Evolutionary conservation across 2,888 invertebrate genomes (phyloP).

Genomic region (Hoplodrina ambigua): DNA sequence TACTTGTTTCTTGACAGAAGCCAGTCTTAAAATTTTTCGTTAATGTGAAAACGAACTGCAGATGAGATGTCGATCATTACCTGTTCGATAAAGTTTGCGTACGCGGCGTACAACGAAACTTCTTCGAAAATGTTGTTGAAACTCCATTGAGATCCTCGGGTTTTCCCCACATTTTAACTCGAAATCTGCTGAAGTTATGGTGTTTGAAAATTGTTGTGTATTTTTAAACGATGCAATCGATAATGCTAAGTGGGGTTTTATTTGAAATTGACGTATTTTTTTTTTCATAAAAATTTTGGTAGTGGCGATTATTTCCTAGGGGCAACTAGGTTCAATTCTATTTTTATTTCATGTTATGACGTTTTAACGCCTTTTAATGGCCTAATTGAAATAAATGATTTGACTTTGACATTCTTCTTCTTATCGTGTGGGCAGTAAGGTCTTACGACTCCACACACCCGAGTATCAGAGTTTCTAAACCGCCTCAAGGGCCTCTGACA

Average conservation of each 20-base stretch:
- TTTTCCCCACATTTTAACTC: slow-evolving; percentile 54
- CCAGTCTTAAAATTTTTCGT: neutral
- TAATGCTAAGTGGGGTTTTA: slow-evolving; percentile 34
- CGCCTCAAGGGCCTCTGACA: no score
- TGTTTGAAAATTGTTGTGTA: slow-evolving; percentile 55
- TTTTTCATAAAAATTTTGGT: no score
- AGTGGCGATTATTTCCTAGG: no score
- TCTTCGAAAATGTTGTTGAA: slow-evolving; percentile 43
- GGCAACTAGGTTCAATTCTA: no score
- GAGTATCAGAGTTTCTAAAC: no score
- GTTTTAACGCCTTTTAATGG: no score
- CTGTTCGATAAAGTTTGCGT: slow-evolving; percentile 44
- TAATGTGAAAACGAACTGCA: slow-evolving; percentile 4
- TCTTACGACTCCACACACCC: no score
- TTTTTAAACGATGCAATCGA: slow-evolving; percentile 55
- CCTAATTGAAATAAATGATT: no score
- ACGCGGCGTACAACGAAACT: slow-evolving; percentile 24
- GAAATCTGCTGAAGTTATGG: slow-evolving; percentile 57
- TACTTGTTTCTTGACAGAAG: neutral
- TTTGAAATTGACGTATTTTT: neutral
- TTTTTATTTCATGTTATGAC: no score
- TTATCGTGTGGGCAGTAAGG: no score
- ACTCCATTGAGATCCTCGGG: slow-evolving; percentile 37
- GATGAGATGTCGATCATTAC: slow-evolving; percentile 23
- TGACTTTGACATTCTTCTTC: no score